These are phyloP conservation scores for Dermatemys mawii DNA, from an alignment of 2,113 vertebrate genomes.

Conservation along the genomic window DNA sequence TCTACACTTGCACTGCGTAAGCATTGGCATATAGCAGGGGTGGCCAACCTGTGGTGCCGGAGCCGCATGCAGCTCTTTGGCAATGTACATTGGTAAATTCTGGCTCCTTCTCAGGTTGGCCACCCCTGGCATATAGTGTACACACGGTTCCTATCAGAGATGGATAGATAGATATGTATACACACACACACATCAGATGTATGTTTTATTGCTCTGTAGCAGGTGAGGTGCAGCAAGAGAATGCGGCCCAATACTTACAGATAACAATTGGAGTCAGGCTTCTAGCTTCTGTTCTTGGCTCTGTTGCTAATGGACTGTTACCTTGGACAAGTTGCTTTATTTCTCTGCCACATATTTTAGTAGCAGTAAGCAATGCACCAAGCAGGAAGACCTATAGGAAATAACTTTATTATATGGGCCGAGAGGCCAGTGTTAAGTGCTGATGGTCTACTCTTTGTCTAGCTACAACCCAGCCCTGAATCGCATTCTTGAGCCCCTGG, in stretches of 20 bases:
- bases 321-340: background rate
- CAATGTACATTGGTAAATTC: too few relatives aligned
- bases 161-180: too few relatives aligned
- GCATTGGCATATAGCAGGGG: background rate
- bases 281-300: background rate
- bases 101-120: too few relatives aligned
- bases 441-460: accelerated
- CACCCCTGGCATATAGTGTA: background rate
- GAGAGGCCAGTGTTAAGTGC: accelerated
- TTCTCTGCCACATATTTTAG: background rate
- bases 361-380: background rate
- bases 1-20: too few relatives aligned
- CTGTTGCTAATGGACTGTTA: background rate
- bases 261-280: background rate
- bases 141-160: accelerated
- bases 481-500: background rate
- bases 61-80: too few relatives aligned
- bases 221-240: accelerated
- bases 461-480: background rate
- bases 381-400: background rate
- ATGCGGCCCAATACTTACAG: background rate
- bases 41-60: too few relatives aligned
- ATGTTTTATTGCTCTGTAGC: background rate
- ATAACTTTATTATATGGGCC: background rate
- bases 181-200: too few relatives aligned